These are phyloP conservation scores for Chelidonichthys spinosus DNA, from an alignment of 2,797 vertebrate genomes.

Conservation along the genomic window DNA sequence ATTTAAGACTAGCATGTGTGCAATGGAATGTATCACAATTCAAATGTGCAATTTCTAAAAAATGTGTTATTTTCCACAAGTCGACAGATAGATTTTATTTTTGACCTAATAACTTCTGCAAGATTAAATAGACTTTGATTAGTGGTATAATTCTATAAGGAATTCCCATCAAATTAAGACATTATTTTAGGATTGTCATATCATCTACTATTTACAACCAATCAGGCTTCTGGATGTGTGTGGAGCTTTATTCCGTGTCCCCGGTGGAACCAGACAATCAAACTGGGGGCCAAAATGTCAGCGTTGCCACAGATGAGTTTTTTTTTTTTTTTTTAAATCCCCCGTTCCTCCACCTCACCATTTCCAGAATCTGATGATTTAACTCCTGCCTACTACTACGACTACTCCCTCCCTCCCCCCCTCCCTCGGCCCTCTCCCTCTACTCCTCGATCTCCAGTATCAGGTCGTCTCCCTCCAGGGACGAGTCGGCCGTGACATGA, in stretches of 20 bases:
- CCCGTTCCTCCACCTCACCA: conserved; percentile 13
- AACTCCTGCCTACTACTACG: conserved; percentile 7
- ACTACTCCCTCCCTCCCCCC: neutral
- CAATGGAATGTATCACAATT: conserved; percentile 65
- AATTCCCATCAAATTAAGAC: neutral
- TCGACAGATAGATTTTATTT: conserved; percentile 15
- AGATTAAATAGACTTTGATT: neutral
- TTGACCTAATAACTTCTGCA: conserved; percentile 15
- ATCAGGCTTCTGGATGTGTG: conserved; percentile 21
- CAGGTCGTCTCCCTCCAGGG: conserved; percentile 93
- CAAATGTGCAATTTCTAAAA: conserved; percentile 18
- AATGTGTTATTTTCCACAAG: conserved; percentile 18
- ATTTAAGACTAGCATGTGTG: conserved; percentile 46
- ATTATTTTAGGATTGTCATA: neutral
- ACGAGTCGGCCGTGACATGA: conserved; percentile 85
- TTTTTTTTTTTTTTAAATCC: conserved; percentile 1
- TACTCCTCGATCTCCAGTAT: conserved; percentile 90
- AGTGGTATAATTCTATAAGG: neutral
- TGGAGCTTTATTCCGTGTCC: conserved; percentile 13
- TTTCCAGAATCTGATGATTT: conserved; percentile 49
- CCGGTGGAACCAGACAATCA: conserved; percentile 25
- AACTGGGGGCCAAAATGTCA: conserved; percentile 1
- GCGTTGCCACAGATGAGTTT: conserved; percentile 7
- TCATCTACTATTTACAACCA: conserved; percentile 12
- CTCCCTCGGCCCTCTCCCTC: neutral